Evolutionary conservation across 2,113 vertebrate genomes (phyloP), one percentile per base, ranked within the genome.

Genomic region (Perca fluviatilis): DNA sequence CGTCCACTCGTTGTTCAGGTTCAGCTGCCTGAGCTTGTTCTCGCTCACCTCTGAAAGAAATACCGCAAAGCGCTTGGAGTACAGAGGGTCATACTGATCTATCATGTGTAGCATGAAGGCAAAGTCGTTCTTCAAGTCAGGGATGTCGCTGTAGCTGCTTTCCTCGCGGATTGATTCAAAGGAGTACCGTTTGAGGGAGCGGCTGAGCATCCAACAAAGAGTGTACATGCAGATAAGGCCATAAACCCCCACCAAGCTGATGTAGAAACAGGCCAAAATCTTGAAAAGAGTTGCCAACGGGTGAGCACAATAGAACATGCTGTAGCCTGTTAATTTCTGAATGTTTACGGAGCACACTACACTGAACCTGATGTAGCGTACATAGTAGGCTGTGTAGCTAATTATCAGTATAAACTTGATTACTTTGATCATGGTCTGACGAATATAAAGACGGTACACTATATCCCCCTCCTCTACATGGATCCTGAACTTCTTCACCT

Each of bases 31-130:
- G 83, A 99, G 90, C 84, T 99, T 99, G 95, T 99, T 99, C 94
- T 99, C 98, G 0, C 98, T 99, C 69, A 99, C 98, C 90, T 99
- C 98, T 0, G 98, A 99, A 57, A 99, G 94, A 85, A 99, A 99
- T 63, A 99, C 98, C 0, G 98, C 98, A 0, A 99, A 99, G 77
- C 98, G 97, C 85, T 99, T 99, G 0, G 97, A 99, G 87, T 99
- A 99, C 15, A 99, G 96, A 0, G 98, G 98, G 90, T 99, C 98
- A 0, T 99, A 99, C 93, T 99, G 98, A 86, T 99, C 98, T 0
- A 99, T 99, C 93, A 99, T 96, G 71, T 99, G 98, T 14, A 99
- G 93, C 98, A 99, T 99, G 89, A 99, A 99, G 86, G 98, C 98
- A 18, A 99, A 99, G 95, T 99, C 98, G 0, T 99, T 99, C 92